These are phyloP conservation scores for Alca torda DNA, from an alignment of 2,797 vertebrate genomes.

Conservation along the genomic window DNA sequence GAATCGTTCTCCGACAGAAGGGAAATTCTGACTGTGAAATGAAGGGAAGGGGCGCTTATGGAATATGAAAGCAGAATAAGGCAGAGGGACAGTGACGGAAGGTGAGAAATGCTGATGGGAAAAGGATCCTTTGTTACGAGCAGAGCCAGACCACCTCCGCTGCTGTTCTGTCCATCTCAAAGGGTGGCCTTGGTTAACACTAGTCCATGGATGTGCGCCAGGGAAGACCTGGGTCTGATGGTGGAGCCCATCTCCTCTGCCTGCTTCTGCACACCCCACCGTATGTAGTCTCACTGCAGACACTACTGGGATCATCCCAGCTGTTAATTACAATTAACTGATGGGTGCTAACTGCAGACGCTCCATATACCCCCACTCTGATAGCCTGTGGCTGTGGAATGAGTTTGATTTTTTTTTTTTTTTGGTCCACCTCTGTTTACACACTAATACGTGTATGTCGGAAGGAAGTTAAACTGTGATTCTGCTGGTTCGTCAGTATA, in stretches of 20 bases:
- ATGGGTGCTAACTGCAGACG: not conserved
- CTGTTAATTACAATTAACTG: not conserved
- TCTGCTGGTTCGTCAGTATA: not conserved
- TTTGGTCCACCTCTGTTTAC: not conserved
- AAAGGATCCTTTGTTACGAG: no score
- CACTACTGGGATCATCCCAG: not conserved
- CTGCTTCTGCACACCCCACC: not conserved
- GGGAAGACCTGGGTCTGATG: not conserved
- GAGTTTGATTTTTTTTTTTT: no score
- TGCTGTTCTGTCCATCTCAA: not conserved
- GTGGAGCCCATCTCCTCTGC: not conserved
- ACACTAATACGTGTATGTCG: no score
- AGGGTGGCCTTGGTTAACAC: not conserved
- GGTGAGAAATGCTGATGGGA: not conserved
- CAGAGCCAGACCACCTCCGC: not conserved
- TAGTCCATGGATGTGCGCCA: not conserved
- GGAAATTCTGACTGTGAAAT: not conserved
- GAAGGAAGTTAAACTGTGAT: not conserved
- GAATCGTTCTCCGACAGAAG: not conserved
- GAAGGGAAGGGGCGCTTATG: no score
- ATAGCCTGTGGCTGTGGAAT: no score
- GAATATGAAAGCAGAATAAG: not conserved
- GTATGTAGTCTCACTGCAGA: not conserved
- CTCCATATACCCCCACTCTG: not conserved
- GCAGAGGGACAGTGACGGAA: not conserved